phyloP scores from a whole-genome alignment of 2,797 vertebrate species.

The Xenops minutus region DNA sequence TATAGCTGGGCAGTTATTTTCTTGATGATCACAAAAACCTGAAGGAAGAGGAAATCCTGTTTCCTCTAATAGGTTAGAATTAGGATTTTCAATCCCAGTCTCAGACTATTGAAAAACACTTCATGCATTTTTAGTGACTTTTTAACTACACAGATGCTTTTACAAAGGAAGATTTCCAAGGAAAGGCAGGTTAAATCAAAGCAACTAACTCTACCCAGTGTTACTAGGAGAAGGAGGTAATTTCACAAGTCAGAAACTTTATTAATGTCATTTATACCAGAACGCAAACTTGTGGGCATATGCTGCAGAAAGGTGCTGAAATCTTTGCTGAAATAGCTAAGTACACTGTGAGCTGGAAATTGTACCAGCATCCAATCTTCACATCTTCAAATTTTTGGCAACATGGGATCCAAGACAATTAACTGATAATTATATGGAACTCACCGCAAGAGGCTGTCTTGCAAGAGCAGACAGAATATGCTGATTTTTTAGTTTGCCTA shows the following conservation, averaged over 20 bases:
- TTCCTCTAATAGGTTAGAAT: background rate
- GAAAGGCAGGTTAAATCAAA: background rate
- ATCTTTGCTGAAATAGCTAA: background rate
- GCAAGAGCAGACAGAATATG: slow-evolving; percentile 24
- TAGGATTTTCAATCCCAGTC: background rate
- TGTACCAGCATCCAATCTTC: background rate
- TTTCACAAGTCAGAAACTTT: background rate
- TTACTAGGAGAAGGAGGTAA: background rate
- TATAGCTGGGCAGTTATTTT: background rate
- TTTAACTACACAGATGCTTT: background rate
- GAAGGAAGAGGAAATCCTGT: background rate
- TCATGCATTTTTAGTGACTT: background rate
- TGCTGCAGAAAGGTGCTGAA: background rate
- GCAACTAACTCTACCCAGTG: background rate
- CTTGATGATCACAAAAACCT: background rate
- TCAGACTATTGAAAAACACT: background rate
- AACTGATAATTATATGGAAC: slow-evolving; percentile 21
- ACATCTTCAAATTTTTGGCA: slow-evolving; percentile 32
- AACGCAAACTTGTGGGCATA: background rate
- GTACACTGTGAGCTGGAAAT: background rate
- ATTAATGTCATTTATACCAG: background rate
- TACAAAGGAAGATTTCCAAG: background rate
- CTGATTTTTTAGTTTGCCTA: slow-evolving; percentile 23
- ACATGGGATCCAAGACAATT: background rate
- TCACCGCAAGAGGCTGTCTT: slow-evolving; percentile 24